Conservation (phyloP, 1,140 invertebrate genomes). For the Semibalanus balanoides region DNA sequence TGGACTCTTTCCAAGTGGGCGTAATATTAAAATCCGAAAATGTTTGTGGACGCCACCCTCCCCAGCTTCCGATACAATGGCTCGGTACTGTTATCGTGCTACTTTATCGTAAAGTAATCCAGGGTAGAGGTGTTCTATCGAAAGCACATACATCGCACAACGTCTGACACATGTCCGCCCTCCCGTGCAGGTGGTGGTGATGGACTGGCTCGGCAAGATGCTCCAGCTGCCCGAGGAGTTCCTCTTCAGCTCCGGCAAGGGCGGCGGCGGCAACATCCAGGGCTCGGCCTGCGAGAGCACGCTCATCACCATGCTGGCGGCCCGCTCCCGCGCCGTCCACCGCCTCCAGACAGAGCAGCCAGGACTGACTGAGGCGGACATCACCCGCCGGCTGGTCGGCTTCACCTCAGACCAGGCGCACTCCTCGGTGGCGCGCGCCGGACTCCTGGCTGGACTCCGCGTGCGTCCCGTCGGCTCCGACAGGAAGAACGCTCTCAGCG, state of each 20-base stretch:
- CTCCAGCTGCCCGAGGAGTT: constrained; percentile 78
- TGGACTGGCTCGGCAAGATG: constrained; percentile 96
- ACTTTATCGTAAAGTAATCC: too few species aligned
- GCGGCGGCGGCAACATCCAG: constrained; percentile 81
- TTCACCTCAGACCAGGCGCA: constrained; percentile 52
- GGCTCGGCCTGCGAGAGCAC: constrained; percentile 79
- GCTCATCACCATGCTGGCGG: constrained; percentile 72
- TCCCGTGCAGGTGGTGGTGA: constrained; percentile 78
- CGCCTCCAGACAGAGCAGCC: not conserved
- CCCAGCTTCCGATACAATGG: too few species aligned
- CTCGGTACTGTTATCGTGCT: too few species aligned
- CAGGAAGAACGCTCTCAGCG: constrained; percentile 57
- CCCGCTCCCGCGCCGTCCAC: constrained; percentile 27
- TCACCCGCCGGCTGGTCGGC: too few species aligned
- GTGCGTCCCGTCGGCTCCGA: constrained; percentile 72
- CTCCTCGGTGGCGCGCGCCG: constrained; percentile 85
- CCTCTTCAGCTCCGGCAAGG: constrained; percentile 60
- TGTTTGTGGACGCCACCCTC: too few species aligned
- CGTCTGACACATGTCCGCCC: too few species aligned
- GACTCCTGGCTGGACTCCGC: constrained; percentile 73
- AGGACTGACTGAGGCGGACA: too few species aligned
- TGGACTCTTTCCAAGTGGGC: too few species aligned
- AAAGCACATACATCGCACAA: too few species aligned
- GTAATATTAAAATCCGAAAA: too few species aligned
- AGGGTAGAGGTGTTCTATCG: too few species aligned